Percentiles rank a stretch among this genome's conserved stretches.
These are phyloP conservation scores for Lochmaea crataegi DNA, from an alignment of 2,888 invertebrate species.

Conservation along the genomic window DNA sequence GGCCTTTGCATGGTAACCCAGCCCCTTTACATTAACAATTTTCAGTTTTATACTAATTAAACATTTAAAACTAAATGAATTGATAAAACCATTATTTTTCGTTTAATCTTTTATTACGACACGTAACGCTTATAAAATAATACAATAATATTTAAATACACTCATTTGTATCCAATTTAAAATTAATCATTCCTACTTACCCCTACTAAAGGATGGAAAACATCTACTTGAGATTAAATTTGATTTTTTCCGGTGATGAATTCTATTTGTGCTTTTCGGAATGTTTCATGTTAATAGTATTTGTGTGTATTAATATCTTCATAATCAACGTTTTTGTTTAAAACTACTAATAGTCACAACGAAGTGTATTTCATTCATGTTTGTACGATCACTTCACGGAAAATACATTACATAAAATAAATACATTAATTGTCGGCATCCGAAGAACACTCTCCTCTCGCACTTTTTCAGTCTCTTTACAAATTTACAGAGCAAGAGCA, in stretches of 20 bases:
- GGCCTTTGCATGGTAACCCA: constrained; percentile 31
- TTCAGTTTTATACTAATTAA: background rate
- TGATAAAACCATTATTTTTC: background rate
- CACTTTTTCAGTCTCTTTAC: constrained; percentile 28
- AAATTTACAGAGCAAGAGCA: constrained; percentile 43
- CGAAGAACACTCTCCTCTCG: constrained; percentile 19
- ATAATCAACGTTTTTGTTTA: constrained; percentile 17
- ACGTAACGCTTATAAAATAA: constrained; percentile 3
- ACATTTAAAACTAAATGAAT: background rate
- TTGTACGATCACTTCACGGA: constrained; percentile 25
- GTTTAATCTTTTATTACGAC: background rate
- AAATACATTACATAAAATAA: constrained; percentile 23
- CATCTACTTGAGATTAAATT: background rate
- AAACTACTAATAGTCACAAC: background rate
- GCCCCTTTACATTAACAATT: constrained; percentile 21
- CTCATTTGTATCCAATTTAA: background rate
- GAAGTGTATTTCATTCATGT: constrained; percentile 22
- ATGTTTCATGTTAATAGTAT: constrained; percentile 13
- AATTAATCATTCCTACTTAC: background rate
- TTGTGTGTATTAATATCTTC: constrained; percentile 15
- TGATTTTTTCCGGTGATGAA: constrained; percentile 5
- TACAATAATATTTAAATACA: background rate
- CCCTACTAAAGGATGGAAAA: constrained; percentile 12
- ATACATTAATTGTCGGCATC: constrained; percentile 23
- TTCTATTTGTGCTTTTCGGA: constrained; percentile 12